Base-by-base conservation (phyloP, 2,113 vertebrate genomes). In the Myiopsitta monachus region DNA sequence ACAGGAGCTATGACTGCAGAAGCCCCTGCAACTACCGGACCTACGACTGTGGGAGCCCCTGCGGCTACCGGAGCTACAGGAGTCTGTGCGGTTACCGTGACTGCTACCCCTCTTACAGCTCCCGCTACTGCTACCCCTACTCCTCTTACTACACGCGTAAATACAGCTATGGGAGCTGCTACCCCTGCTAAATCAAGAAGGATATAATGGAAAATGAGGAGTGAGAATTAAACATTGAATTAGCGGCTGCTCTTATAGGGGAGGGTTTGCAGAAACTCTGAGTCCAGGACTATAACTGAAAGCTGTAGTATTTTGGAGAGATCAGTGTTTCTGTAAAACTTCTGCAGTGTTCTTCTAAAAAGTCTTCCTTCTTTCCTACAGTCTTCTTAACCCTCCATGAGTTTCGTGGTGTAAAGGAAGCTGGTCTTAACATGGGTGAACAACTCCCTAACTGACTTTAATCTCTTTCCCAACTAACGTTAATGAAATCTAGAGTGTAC, bases 171-270 rank as follows among this genome's bases (percentile, higher is more conserved):
- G 11, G 59, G 3, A 57, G n/a, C 61, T 92, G 69, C 73, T 72
- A 89, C 62, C 70, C 84, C 68, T 95, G 80, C 38, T 93, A 75
- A 79, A 94, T 3, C 21, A 52, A 21, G 38, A 11, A 7, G 33
- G 59, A 55, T 67, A 27, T 85, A 18, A 61, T 13, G 28, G 31
- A 13, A 77, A 72, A 28, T 0, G 2, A 92, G 36, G 33, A 43
- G 4, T 17, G 79, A 39, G 31, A 91, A 66, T 38, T 62, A 4
- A 9, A 2, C 9, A 27, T 3, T 0, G 46, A 52, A 51, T 73
- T 64, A 6, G 7, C 0, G 44, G 78, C 59, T 59, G 55, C 43
- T 69, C 4, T n/a, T 27, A 9, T 1, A 1, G 9, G 21, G 5
- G 19, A 27, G 11, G 54, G 7, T 84, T 43, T 30, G 41, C 39